phyloP scores from a whole-genome alignment of 2,797 vertebrate species.

The Decapterus maruadsi region DNA sequence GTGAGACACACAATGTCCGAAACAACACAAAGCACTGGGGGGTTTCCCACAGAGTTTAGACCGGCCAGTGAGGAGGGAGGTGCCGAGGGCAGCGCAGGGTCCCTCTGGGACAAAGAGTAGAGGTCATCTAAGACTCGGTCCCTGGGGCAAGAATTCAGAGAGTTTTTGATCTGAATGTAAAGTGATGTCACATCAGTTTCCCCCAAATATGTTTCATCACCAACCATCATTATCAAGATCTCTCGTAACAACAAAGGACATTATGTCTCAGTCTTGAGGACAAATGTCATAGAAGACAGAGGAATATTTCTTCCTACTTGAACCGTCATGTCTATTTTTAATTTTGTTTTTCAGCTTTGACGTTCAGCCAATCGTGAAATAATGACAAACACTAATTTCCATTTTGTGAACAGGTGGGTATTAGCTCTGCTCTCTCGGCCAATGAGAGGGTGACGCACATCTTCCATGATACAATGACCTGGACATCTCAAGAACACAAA shows the following conservation, averaged over 20 bases:
- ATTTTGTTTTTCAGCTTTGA: not conserved
- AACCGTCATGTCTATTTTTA: not conserved
- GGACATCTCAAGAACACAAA: slow-evolving; percentile 72
- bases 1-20: slow-evolving; percentile 69
- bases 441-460: slow-evolving; percentile 47
- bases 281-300: not conserved
- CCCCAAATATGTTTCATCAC: not conserved
- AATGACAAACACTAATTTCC: slow-evolving; percentile 38
- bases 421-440: slow-evolving; percentile 63
- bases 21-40: slow-evolving; percentile 74
- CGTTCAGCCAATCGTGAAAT: slow-evolving; percentile 58
- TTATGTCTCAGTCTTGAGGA: not conserved
- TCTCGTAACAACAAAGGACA: not conserved
- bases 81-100: slow-evolving; percentile 61
- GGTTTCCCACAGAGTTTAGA: slow-evolving; percentile 82
- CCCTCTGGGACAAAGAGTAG: slow-evolving; percentile 68
- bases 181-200: slow-evolving; percentile 22
- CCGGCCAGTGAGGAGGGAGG: slow-evolving; percentile 61
- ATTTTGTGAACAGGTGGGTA: slow-evolving; percentile 63
- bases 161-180: slow-evolving; percentile 48
- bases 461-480: slow-evolving; percentile 69
- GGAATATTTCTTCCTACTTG: not conserved
- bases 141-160: slow-evolving; percentile 42
- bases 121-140: slow-evolving; percentile 68
- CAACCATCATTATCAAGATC: not conserved